Percentiles rank a stretch among this genome's conserved stretches.
These are phyloP conservation scores for Palaemon carinicauda DNA, from an alignment of 1,140 invertebrate genomes.

Conservation along the genomic window DNA sequence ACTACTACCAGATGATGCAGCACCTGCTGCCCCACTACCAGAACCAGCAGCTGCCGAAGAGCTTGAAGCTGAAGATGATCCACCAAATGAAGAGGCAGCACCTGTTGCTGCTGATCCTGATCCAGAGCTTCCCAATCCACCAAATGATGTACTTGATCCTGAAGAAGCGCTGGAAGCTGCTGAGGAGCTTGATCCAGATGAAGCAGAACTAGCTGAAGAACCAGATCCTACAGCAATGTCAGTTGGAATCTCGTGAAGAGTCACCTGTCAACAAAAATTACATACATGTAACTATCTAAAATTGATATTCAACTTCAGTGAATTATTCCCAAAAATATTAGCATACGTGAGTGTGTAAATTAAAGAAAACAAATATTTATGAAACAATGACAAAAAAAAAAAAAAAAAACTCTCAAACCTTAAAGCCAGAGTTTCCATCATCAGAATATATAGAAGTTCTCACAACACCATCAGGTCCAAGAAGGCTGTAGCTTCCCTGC, in stretches of 20 bases:
- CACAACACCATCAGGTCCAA: constrained; percentile 40
- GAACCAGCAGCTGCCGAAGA: constrained; percentile 20
- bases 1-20: neutral
- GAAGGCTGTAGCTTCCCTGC: constrained; percentile 46
- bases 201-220: constrained; percentile 7
- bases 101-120: too few relatives aligned
- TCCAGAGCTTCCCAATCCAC: too few relatives aligned
- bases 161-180: too few relatives aligned
- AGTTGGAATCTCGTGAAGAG: constrained; percentile 26
- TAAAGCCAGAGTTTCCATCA: constrained; percentile 33
- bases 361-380: neutral
- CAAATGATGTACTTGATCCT: too few relatives aligned
- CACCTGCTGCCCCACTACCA: constrained; percentile 6
- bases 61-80: neutral
- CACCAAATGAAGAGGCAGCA: too few relatives aligned
- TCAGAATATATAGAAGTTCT: constrained; percentile 48
- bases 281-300: too few relatives aligned
- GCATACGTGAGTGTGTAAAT: too few relatives aligned
- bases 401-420: constrained; percentile 23
- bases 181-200: too few relatives aligned
- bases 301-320: too few relatives aligned
- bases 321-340: too few relatives aligned
- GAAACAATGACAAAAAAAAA: too few relatives aligned
- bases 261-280: constrained; percentile 10
- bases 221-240: constrained; percentile 45